Conservation (phyloP, 2,888 invertebrate species). For the Acronicta alni region DNA sequence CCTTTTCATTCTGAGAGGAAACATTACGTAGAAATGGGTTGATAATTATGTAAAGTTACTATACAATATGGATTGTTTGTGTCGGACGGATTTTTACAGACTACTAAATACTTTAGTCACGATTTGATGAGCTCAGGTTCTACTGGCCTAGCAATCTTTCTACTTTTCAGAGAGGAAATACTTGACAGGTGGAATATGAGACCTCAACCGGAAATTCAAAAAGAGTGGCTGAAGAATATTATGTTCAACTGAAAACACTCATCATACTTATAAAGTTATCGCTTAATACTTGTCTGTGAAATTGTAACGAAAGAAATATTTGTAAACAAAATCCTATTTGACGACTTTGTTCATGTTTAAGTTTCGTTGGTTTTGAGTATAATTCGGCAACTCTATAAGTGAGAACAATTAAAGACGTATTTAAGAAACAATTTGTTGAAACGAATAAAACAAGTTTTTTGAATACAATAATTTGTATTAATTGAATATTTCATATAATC, state of each 20-base stretch:
- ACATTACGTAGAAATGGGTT: no score
- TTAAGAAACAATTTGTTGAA: neutral
- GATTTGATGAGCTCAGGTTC: no score
- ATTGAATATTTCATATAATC: constrained; percentile 28
- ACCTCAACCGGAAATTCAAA: constrained; percentile 43
- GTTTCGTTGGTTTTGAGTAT: neutral
- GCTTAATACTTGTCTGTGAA: neutral
- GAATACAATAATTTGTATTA: constrained; percentile 14
- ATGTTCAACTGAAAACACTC: constrained; percentile 20
- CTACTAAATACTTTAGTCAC: no score
- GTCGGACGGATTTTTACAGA: no score
- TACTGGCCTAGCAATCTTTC: no score
- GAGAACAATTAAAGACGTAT: neutral
- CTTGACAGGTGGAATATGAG: constrained; percentile 59
- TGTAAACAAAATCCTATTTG: neutral
- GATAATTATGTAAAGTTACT: no score
- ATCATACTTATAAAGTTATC: constrained; percentile 3
- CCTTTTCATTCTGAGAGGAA: no score
- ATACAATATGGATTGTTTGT: no score
- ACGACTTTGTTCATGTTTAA: neutral
- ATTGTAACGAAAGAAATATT: constrained; percentile 2
- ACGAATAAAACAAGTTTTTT: constrained; percentile 16
- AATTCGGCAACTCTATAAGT: neutral
- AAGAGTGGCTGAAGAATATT: constrained; percentile 53
- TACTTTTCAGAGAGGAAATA: constrained; percentile 60